Percentiles rank a stretch among this genome's conserved stretches.
phyloP scores from a whole-genome alignment of 2,888 invertebrate species.

The Phrixothrix hirtus region DNA sequence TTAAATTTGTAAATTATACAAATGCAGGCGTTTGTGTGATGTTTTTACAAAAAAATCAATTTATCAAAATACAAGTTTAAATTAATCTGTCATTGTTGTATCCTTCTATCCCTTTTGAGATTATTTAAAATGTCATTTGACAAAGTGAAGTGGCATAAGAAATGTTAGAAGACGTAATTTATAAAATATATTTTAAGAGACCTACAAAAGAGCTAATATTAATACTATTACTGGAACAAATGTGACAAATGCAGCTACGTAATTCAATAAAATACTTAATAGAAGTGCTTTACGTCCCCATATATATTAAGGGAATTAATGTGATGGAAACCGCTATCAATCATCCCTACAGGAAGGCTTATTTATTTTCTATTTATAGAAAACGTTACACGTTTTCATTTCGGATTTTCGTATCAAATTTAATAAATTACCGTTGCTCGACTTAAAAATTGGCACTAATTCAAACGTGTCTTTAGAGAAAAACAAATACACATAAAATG shows the following conservation, averaged over 20 bases:
- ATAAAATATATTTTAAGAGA: not conserved
- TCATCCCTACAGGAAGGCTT: constrained; percentile 5
- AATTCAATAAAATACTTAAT: constrained; percentile 11
- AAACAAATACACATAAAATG: too few species aligned
- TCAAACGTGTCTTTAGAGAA: too few species aligned
- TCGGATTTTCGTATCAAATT: too few species aligned
- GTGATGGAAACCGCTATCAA: constrained; percentile 6
- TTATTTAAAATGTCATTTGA: too few species aligned
- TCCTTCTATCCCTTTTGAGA: too few species aligned
- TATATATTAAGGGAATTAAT: constrained; percentile 9
- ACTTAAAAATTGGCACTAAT: too few species aligned
- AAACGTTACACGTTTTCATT: too few species aligned
- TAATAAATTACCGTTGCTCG: too few species aligned
- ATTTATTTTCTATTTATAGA: constrained; percentile 3
- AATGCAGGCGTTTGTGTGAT: too few species aligned
- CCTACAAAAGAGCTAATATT: not conserved
- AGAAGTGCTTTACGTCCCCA: constrained; percentile 5
- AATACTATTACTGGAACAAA: constrained; percentile 7
- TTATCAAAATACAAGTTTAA: not conserved
- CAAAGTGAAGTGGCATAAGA: too few species aligned
- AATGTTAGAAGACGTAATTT: not conserved
- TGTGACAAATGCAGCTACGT: constrained; percentile 4
- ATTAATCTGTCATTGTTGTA: not conserved
- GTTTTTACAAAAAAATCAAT: too few species aligned
- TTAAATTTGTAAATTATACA: too few species aligned